Conservation (phyloP, 1,140 invertebrate genomes). For the Metopolophium dirhodum region DNA sequence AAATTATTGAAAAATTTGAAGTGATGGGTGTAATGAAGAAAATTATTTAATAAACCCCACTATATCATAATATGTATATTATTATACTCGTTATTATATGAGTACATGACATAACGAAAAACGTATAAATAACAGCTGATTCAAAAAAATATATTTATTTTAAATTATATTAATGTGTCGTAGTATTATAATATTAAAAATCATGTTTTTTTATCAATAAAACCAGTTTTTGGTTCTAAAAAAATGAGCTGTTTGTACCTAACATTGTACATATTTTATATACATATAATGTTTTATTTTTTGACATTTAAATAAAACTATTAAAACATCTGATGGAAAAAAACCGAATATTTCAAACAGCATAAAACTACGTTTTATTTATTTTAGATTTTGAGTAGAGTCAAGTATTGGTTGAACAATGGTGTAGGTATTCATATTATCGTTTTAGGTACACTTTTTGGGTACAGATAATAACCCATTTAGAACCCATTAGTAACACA, state of each 20-base stretch:
- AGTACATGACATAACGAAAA: not conserved
- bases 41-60: not conserved
- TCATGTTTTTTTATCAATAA: not conserved
- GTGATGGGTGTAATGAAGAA: not conserved
- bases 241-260: not conserved
- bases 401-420: not conserved
- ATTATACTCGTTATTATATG: too few relatives aligned
- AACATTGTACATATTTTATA: not conserved
- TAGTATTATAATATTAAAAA: not conserved
- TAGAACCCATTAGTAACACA: not conserved
- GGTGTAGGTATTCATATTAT: not conserved
- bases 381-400: not conserved
- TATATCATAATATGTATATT: too few relatives aligned
- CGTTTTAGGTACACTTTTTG: not conserved
- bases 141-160: not conserved
- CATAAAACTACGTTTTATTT: slow-evolving; percentile 4
- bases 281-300: not conserved
- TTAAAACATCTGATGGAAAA: not conserved
- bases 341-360: not conserved
- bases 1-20: not conserved
- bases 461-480: not conserved
- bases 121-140: not conserved
- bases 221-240: not conserved
- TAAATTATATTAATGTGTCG: not conserved
- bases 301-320: not conserved